Conservation (phyloP, 92 coral and sea anemone species). For the Nematostella vectensis region DNA sequence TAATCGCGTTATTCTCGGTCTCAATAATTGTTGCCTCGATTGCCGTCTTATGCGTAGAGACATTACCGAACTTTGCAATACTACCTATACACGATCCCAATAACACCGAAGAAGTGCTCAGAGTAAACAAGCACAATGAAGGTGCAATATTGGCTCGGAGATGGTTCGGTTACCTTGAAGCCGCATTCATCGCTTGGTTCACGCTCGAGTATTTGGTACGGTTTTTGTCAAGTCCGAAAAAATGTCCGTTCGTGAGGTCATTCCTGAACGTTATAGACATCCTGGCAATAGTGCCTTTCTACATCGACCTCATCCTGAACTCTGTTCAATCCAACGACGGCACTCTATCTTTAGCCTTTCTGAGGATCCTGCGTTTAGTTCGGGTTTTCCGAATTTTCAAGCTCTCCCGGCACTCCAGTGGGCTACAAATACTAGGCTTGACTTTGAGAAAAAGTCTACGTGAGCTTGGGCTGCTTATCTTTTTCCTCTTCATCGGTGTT, state of each 20-base stretch:
- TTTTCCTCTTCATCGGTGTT: constrained; percentile 78
- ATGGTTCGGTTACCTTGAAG: constrained; percentile 69
- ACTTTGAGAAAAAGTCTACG: constrained; percentile 86
- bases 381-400: constrained; percentile 95
- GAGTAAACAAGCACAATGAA: constrained; percentile 41
- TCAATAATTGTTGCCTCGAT: constrained; percentile 87
- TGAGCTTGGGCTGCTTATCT: constrained; percentile 84
- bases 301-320: constrained; percentile 67
- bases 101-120: constrained; percentile 40
- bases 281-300: constrained; percentile 89
- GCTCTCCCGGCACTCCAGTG: constrained; percentile 93
- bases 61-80: constrained; percentile 63
- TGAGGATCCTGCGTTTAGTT: constrained; percentile 84
- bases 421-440: constrained; percentile 88
- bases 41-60: constrained; percentile 80
- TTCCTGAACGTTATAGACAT: constrained; percentile 89
- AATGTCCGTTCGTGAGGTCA: constrained; percentile 63
- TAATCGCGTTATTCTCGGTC: constrained; percentile 76
- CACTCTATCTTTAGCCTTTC: constrained; percentile 76
- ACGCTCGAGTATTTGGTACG: constrained; percentile 87
- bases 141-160: constrained; percentile 30
- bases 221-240: constrained; percentile 68
- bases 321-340: constrained; percentile 36
- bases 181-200: constrained; percentile 92
- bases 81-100: constrained; percentile 39